Conservation (phyloP, 2,113 vertebrate species). For the Dunckerocampus dactyliophorus region DNA sequence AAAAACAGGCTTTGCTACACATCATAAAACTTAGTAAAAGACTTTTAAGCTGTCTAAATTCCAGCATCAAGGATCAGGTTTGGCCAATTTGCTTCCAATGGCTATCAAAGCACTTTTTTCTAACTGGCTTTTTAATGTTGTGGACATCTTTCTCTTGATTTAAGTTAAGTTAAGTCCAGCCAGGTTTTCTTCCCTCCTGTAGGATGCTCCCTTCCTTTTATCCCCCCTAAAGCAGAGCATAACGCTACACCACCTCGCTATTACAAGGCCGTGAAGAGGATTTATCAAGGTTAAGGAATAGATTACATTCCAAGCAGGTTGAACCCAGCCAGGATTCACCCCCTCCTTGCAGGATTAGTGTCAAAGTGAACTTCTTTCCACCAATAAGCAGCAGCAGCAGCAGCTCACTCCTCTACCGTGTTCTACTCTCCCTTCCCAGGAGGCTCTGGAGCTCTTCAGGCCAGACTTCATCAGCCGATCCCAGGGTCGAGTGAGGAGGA, state of each 20-base stretch:
- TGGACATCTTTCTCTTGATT: not conserved
- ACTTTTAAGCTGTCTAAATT: too few relatives aligned
- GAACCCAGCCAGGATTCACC: constrained; percentile 11
- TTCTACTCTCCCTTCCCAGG: constrained; percentile 63
- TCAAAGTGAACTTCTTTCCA: constrained; percentile 27
- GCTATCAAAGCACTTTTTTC: too few relatives aligned
- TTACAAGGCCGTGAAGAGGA: constrained; percentile 34
- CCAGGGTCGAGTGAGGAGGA: constrained; percentile 74
- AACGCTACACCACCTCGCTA: constrained; percentile 36
- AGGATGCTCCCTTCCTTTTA: constrained; percentile 41
- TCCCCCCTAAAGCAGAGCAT: constrained; percentile 33
- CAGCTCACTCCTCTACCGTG: constrained; percentile 24
- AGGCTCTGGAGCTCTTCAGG: constrained; percentile 80
- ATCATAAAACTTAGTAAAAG: too few relatives aligned
- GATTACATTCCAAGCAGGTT: constrained; percentile 46
- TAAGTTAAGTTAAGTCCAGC: not conserved
- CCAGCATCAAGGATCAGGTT: too few relatives aligned
- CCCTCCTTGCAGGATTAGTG: constrained; percentile 37
- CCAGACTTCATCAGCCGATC: constrained; percentile 89
- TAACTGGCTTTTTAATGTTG: not conserved
- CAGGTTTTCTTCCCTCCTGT: constrained; percentile 21
- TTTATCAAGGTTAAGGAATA: constrained; percentile 51
- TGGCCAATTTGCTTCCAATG: too few relatives aligned
- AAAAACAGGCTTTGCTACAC: too few relatives aligned
- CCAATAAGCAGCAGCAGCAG: constrained; percentile 15